These are phyloP conservation scores for Picathartes gymnocephalus DNA, from an alignment of 2,113 vertebrate genomes.

Conservation along the genomic window DNA sequence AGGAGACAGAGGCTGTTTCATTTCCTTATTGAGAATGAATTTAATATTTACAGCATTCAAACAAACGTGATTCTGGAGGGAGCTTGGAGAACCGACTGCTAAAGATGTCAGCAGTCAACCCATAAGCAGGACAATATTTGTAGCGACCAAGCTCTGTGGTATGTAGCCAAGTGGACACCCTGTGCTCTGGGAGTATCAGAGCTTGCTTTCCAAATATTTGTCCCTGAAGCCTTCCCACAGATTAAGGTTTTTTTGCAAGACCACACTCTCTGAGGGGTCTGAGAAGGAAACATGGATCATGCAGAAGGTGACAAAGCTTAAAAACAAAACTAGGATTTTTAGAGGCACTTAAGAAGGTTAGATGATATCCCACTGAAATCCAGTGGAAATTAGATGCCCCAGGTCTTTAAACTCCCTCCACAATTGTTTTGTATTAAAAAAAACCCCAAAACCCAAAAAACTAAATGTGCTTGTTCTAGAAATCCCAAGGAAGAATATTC, in stretches of 20 bases:
- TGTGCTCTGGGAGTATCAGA: background rate
- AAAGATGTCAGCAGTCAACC: background rate
- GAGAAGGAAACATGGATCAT: background rate
- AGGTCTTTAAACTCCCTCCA: background rate
- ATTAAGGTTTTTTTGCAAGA: background rate
- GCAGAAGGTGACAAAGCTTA: background rate
- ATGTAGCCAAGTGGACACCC: background rate
- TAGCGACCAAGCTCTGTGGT: background rate
- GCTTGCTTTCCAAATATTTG: background rate
- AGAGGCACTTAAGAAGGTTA: background rate
- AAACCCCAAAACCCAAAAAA: background rate
- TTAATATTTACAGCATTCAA: background rate
- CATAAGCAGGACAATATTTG: background rate
- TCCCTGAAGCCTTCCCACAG: constrained; percentile 6
- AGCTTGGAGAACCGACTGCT: background rate
- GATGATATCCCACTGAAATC: background rate
- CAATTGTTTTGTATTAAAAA: background rate
- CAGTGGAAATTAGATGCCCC: background rate
- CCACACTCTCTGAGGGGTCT: background rate
- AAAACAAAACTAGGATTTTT: background rate
- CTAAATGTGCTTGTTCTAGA: background rate
- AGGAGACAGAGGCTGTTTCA: background rate
- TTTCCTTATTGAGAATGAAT: constrained; percentile 36
- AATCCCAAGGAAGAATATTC: background rate
- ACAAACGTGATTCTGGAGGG: background rate